phyloP scores from a whole-genome alignment of 1,140 invertebrate genomes.

The Scaptomyza graminum region DNA sequence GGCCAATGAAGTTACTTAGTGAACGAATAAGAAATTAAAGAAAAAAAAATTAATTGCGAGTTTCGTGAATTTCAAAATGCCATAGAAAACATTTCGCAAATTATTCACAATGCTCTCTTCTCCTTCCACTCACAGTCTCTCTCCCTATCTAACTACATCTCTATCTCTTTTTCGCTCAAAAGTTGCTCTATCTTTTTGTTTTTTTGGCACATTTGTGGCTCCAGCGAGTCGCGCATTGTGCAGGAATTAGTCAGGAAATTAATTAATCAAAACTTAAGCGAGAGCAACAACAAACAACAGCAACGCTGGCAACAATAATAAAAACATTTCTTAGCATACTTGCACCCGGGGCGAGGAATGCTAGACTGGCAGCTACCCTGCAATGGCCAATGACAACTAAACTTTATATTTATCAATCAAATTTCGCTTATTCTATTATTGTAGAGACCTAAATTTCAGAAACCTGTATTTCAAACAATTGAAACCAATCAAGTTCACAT shows the following conservation, averaged over 20 bases:
- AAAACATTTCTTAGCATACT: slow-evolving; percentile 1
- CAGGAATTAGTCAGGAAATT: slow-evolving; percentile 83
- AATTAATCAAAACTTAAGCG: slow-evolving; percentile 81
- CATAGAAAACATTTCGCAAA: slow-evolving; percentile 51
- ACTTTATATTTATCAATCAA: too few relatives aligned
- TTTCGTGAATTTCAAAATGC: slow-evolving; percentile 39
- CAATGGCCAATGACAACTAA: too few relatives aligned
- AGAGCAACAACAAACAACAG: slow-evolving; percentile 38
- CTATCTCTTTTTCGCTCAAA: background rate
- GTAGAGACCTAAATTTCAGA: background rate
- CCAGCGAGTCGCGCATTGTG: slow-evolving; percentile 77
- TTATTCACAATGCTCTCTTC: slow-evolving; percentile 44
- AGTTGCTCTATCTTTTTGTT: background rate
- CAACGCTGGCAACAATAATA: slow-evolving; percentile 35
- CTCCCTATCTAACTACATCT: background rate
- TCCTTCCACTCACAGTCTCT: too few relatives aligned
- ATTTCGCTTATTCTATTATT: too few relatives aligned
- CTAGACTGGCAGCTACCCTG: slow-evolving; percentile 17
- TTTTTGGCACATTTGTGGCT: slow-evolving; percentile 69
- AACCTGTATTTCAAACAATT: too few relatives aligned
- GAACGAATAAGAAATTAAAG: background rate
- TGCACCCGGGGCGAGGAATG: background rate
- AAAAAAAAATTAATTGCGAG: slow-evolving; percentile 29
- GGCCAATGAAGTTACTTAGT: slow-evolving; percentile 43
- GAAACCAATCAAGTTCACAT: too few relatives aligned